These are phyloP conservation scores for Eledona agricola DNA, from an alignment of 2,888 invertebrate genomes.

Conservation along the genomic window DNA sequence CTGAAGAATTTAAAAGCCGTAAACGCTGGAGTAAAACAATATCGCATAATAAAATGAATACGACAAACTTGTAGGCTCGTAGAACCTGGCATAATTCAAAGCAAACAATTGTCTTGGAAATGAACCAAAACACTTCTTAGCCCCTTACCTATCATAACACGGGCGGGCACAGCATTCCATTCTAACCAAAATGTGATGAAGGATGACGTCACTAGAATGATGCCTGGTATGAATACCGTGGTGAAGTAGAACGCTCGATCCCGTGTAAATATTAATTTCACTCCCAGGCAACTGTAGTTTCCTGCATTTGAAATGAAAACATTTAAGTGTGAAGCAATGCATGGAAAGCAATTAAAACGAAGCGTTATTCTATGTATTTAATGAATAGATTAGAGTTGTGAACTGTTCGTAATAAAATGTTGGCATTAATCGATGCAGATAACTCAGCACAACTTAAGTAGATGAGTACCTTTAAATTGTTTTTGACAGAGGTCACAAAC, in stretches of 20 bases:
- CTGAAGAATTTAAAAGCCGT: too few species aligned
- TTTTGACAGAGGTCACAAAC: slow-evolving; percentile 79
- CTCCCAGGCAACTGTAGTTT: slow-evolving; percentile 95
- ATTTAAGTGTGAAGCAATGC: too few species aligned
- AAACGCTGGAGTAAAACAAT: slow-evolving; percentile 2
- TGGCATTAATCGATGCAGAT: slow-evolving; percentile 9
- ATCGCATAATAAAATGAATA: too few species aligned
- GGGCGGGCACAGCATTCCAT: slow-evolving; percentile 96
- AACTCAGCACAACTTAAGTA: slow-evolving; percentile 34
- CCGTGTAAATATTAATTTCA: slow-evolving; percentile 92
- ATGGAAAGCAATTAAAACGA: too few species aligned
- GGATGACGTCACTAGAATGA: slow-evolving; percentile 94
- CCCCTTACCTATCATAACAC: slow-evolving; percentile 91
- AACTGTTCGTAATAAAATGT: too few species aligned
- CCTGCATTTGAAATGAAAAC: slow-evolving; percentile 69
- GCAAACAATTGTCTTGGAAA: too few species aligned
- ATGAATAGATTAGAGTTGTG: too few species aligned
- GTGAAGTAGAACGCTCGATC: slow-evolving; percentile 97
- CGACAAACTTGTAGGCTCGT: too few species aligned
- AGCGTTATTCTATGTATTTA: too few species aligned
- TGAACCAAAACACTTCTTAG: background rate
- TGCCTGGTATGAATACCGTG: slow-evolving; percentile 95
- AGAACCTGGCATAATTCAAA: too few species aligned
- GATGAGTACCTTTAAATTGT: slow-evolving; percentile 75
- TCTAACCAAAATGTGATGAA: slow-evolving; percentile 98